Conservation (phyloP, 2,113 vertebrate genomes). For the Dasyprocta punctata region DNA sequence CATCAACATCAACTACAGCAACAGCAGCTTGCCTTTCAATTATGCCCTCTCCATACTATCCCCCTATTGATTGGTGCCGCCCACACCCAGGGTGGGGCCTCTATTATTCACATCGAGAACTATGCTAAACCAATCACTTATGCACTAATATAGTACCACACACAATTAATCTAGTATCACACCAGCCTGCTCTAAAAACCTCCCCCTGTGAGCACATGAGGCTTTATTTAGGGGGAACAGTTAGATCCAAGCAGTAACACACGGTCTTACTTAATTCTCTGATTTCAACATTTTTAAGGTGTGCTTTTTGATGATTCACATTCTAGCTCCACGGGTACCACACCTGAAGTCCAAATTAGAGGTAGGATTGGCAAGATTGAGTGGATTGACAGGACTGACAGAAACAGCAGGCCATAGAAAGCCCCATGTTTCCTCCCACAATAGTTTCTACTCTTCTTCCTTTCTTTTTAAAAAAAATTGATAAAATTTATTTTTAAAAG, state of each 20-base stretch:
- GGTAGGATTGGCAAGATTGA: too few relatives aligned
- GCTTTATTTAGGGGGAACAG: neutral
- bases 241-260: neutral
- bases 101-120: neutral
- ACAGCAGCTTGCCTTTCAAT: neutral
- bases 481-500: neutral
- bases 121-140: neutral
- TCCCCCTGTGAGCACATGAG: neutral
- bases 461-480: neutral
- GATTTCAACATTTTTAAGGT: neutral
- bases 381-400: neutral
- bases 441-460: neutral
- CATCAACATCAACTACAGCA: neutral
- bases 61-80: neutral
- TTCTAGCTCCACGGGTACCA: neutral
- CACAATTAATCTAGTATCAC: too few relatives aligned
- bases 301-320: neutral
- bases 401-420: neutral
- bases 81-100: neutral
- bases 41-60: neutral
- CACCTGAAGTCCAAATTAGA: neutral
- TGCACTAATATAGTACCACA: too few relatives aligned
- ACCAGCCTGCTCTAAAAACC: neutral
- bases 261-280: neutral
- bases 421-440: neutral